Conservation (phyloP, 2,888 invertebrate genomes). For the Chrysotoxum bicinctum region DNA sequence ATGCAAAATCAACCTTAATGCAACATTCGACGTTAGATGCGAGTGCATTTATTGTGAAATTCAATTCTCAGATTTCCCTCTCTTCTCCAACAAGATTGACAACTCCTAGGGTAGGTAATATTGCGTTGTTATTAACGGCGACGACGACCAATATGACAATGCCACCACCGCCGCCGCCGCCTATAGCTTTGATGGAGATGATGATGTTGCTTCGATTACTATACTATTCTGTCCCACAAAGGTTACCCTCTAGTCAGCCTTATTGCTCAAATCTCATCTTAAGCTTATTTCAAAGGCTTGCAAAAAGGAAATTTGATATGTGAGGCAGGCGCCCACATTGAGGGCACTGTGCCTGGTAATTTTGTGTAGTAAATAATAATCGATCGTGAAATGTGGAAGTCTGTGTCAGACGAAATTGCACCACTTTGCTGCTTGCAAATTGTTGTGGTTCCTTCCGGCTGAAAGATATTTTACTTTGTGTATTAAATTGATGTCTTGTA, state of each 20-base stretch:
- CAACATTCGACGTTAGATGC: conserved; percentile 39
- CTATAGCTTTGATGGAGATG: not conserved
- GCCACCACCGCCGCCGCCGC: too few species aligned
- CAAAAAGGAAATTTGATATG: conserved; percentile 12
- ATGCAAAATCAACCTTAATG: conserved; percentile 62
- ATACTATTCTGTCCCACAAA: conserved; percentile 49
- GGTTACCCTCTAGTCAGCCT: conserved; percentile 67
- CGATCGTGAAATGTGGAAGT: conserved; percentile 52
- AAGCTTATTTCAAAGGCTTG: not conserved
- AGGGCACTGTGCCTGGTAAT: conserved; percentile 48
- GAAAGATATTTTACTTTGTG: not conserved
- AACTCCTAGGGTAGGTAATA: conserved; percentile 19
- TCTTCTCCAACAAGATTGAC: conserved; percentile 34
- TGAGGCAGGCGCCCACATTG: conserved; percentile 44
- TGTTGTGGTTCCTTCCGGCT: conserved; percentile 51
- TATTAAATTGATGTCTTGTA: not conserved
- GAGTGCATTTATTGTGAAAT: conserved; percentile 62
- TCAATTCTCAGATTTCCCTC: conserved; percentile 60
- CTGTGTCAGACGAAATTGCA: conserved; percentile 30
- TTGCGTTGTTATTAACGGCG: conserved; percentile 4
- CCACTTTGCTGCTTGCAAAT: conserved; percentile 8
- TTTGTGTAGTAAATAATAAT: not conserved
- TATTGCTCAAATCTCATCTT: conserved; percentile 42
- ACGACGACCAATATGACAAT: not conserved
- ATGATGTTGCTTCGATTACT: conserved; percentile 44